Evolutionary conservation across 1,140 invertebrate species (phyloP).

Genomic region (Drosophila teissieri): DNA sequence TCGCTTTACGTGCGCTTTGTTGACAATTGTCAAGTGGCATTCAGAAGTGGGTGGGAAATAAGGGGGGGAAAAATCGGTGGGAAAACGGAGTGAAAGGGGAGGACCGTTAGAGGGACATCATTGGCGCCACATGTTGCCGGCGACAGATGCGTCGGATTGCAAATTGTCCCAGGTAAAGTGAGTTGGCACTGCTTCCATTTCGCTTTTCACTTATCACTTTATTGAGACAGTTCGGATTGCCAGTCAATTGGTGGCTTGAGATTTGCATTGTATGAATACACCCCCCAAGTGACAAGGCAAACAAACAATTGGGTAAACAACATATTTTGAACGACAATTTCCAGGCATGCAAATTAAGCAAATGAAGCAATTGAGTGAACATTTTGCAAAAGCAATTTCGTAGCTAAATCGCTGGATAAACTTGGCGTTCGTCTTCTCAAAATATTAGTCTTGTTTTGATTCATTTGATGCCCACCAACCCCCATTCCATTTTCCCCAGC

Average conservation of each 20-base stretch:
- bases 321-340: constrained; percentile 24
- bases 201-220: constrained; percentile 27
- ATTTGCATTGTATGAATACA: not conserved
- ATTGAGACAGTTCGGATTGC: constrained; percentile 28
- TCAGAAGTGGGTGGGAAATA: constrained; percentile 6
- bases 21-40: constrained; percentile 56
- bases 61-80: constrained; percentile 4
- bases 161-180: constrained; percentile 46
- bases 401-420: constrained; percentile 11
- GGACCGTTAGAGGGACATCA: constrained; percentile 34
- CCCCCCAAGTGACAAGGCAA: constrained; percentile 2
- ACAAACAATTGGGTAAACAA: constrained; percentile 30
- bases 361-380: constrained; percentile 27
- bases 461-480: not conserved
- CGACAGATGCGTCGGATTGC: constrained; percentile 53
- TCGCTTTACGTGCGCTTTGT: constrained; percentile 65
- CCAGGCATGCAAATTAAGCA: constrained; percentile 31
- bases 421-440: constrained; percentile 2
- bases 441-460: constrained; percentile 29
- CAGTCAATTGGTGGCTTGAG: constrained; percentile 39
- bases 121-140: constrained; percentile 55
- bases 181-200: constrained; percentile 1
- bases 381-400: constrained; percentile 37
- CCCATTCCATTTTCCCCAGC: constrained; percentile 2
- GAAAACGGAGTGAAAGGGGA: not conserved